Evolutionary conservation across 1,140 invertebrate genomes (phyloP), one percentile per base, ranked within the genome.

Genomic region (Trachymyrmex cornetzi): DNA sequence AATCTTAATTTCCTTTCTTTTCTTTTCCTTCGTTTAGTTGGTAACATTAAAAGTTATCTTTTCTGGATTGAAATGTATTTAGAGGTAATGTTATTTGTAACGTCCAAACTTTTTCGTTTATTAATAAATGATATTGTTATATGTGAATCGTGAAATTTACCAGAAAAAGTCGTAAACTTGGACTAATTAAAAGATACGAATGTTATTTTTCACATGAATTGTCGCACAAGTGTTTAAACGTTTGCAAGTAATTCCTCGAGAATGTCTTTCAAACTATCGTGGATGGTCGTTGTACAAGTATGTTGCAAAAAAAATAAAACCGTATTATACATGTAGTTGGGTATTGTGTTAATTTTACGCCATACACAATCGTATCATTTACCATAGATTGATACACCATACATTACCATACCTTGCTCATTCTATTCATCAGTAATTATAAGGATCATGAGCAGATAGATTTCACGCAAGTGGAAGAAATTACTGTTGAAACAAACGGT

Each of bases 221-320:
- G 12, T 38, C 14, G 27, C 12, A 24, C 0, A 57, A 44, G 22
- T n/a, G 34, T 69, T 57, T 19, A 53, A 50, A 66, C 14, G 19
- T 66, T 59, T 12, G 16, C n/a, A 67, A 53, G 14, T 79, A 44
- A 79, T 61, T 53, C 34, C 38, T 64, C 74, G 57, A 85, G 55
- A 72, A 77, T 66, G 53, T 85, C 22, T 84, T 57, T 71, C 57
- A 16, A 38, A n/a, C 75, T 77, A 48, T 77, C 69, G 59, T 66
- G 66, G 85, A 85, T 71, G 67, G 71, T 86, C 75, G 74, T 87
- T 85, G 77, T 90, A 44, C 90, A 85, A 75, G 87, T 81, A 82
- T 80, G 57, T 55, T 90, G 87, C 74, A 89, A 87, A 90, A 92
- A 92, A 82, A 90, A 91, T 88, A 90, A 92, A 92, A 82, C 64